Evolutionary conservation across 2,888 invertebrate genomes (phyloP).

Genomic region (Eupithecia insigniata): DNA sequence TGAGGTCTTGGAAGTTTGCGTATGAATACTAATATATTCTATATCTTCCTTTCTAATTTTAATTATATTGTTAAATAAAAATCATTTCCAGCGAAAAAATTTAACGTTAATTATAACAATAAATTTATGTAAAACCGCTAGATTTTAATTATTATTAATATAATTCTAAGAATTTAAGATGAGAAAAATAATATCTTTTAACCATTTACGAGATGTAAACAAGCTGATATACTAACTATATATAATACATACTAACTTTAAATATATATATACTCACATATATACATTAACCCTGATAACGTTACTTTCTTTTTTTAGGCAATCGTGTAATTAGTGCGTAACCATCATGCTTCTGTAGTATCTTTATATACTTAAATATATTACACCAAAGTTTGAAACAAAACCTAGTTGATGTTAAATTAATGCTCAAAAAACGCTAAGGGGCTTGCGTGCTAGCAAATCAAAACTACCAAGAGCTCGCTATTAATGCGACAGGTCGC

Average conservation of each 20-base stretch:
- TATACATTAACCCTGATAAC: background rate
- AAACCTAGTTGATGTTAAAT: conserved; percentile 10
- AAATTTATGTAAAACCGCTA: too few relatives aligned
- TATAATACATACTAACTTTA: too few relatives aligned
- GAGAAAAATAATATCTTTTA: too few relatives aligned
- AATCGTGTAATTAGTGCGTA: background rate
- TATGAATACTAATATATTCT: background rate
- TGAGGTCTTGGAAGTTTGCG: conserved; percentile 2
- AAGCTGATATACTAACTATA: too few relatives aligned
- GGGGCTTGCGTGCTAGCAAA: conserved; percentile 48
- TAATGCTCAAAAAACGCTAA: conserved; percentile 19
- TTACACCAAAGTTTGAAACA: background rate
- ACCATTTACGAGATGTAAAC: background rate
- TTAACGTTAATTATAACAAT: too few relatives aligned
- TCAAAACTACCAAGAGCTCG: conserved; percentile 38
- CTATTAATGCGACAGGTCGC: conserved; percentile 40
- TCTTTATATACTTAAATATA: background rate
- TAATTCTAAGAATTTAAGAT: too few relatives aligned
- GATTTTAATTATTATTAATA: too few relatives aligned
- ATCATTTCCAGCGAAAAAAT: background rate
- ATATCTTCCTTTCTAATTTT: background rate
- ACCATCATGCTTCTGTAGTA: background rate
- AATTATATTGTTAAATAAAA: background rate
- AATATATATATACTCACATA: background rate
- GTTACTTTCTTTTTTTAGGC: background rate